Conservation (phyloP, 2,888 invertebrate species). For the Orthonychiurus folsomi region DNA sequence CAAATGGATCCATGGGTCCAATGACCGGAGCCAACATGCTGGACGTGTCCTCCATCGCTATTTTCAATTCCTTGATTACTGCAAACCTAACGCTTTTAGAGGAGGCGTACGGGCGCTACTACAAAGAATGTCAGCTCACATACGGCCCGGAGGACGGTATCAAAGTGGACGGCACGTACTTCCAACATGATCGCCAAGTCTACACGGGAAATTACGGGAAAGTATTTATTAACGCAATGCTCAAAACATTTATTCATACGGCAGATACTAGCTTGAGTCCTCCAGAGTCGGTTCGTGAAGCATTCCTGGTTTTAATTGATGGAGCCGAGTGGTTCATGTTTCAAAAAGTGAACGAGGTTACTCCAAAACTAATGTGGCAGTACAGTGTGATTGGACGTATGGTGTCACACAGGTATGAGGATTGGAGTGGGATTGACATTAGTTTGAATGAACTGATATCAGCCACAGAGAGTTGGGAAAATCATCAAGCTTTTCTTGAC, state of each 20-base stretch:
- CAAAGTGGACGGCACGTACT: constrained; percentile 19
- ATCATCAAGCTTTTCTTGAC: constrained; percentile 9
- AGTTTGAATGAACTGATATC: constrained; percentile 11
- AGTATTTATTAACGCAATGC: constrained; percentile 18
- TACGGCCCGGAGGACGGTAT: constrained; percentile 10
- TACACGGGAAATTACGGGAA: constrained; percentile 20
- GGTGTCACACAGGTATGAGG: constrained; percentile 17
- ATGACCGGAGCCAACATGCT: constrained; percentile 20
- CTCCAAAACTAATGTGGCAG: constrained; percentile 9
- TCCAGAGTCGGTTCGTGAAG: constrained; percentile 7
- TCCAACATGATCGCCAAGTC: constrained; percentile 20
- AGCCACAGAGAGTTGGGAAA: constrained; percentile 11
- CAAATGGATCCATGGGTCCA: constrained; percentile 17
- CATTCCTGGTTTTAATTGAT: constrained; percentile 12
- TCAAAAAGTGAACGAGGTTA: constrained; percentile 5
- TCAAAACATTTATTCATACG: constrained; percentile 16
- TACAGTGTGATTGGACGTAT: constrained; percentile 18
- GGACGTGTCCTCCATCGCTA: constrained; percentile 17
- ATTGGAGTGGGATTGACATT: constrained; percentile 15
- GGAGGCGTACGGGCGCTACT: constrained; percentile 14
- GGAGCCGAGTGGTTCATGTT: constrained; percentile 21
- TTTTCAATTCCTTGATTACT: constrained; percentile 13
- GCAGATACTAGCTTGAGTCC: constrained; percentile 12
- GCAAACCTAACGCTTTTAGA: constrained; percentile 5
- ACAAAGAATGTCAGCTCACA: constrained; percentile 7